Evolutionary conservation across 2,797 vertebrate species (phyloP), one percentile per base, ranked within the genome.

Genomic region (Semaprochilodus insignis): DNA sequence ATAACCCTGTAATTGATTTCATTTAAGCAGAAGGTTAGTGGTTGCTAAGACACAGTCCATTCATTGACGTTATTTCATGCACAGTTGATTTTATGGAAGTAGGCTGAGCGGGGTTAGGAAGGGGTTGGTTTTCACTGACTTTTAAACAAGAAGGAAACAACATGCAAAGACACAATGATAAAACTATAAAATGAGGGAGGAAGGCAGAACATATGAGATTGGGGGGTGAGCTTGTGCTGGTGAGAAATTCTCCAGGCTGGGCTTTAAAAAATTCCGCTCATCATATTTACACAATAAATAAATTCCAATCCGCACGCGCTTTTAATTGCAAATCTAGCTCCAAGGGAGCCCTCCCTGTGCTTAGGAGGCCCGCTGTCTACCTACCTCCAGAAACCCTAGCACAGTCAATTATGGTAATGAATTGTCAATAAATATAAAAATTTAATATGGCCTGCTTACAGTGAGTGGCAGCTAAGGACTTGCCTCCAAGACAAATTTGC

Each of bases 361-460:
- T 95, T 95, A 92, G 95, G 95, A 96, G 96, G 94, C 94, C 91
- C 6, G 91, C 92, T 91, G 92, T 65, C 91, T 90, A 91, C 93
- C 92, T 93, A 96, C 93, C 96, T 93, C 93, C 91, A 92, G 92
- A 95, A 96, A 96, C 93, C 94, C 95, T 90, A 94, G 93, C 91
- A 92, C 96, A 97, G 96, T 98, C 97, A 99, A 97, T 99, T 99
- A 99, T 99, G 97, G 95, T 98, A 99, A 99, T 99, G 97, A 99
- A 97, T 97, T 98, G 97, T 99, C 97, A 99, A 99, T 99, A 99
- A 97, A 97, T 97, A 99, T 99, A 97, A 99, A 99, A 99, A 96
- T 97, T 97, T 98, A 96, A 99, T 99, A 97, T 92, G 94, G 94
- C 93, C 94, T 96, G 95, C 95, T 97, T 95, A 93, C 93, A 92